Base-by-base conservation (phyloP, 53 echinoderm and acorn worm species). In the Holothuria leucospilota region DNA sequence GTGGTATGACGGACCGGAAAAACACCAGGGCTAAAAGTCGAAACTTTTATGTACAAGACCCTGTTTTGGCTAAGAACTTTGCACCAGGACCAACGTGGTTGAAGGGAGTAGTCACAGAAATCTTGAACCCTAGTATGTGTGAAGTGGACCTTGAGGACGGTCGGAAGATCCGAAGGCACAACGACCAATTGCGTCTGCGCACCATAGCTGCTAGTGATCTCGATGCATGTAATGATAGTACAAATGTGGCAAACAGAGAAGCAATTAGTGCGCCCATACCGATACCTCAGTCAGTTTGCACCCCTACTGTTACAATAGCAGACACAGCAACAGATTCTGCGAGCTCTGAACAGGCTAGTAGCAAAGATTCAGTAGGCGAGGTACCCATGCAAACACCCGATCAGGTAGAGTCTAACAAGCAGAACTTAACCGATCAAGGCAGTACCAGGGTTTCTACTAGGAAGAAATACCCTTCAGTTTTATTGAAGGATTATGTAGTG, bases 71-170 rank as follows among this genome's bases (percentile, higher is more conserved):
- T 6, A 92, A 89, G 87, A 92, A 87, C 84, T 92, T 89, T 74
- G 51, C 68, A 74, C 14, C 89, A 29, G 92, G 89, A 13, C 84
- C 89, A 34, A 89, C 93, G 5, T 89, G 93, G 93, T 39, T 92
- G 29, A 65, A 69, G 12, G 93, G 89, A 60, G 34, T 30, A 6
- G 58, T 82, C 63, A 13, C 41, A 40, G 89, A 86, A 56, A 26
- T 68, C 12, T 20, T 89, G 28, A 86, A 29, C 29, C 64, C 86
- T 25, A 24, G 30, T 0, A 87, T 87, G 41, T 91, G 65, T 49
- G 75, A 63, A 25, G 39, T 87, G 15, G 26, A 87, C 15, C 71
- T 91, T 16, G 30, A 66, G 29, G 91, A 87, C 84, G 78, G 91
- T 5, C 29, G 91, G 77, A 3, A 52, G 20, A 87, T 91, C 41